Evolutionary conservation across 2,888 invertebrate species (phyloP).

Genomic region (Mythimna lalbum): DNA sequence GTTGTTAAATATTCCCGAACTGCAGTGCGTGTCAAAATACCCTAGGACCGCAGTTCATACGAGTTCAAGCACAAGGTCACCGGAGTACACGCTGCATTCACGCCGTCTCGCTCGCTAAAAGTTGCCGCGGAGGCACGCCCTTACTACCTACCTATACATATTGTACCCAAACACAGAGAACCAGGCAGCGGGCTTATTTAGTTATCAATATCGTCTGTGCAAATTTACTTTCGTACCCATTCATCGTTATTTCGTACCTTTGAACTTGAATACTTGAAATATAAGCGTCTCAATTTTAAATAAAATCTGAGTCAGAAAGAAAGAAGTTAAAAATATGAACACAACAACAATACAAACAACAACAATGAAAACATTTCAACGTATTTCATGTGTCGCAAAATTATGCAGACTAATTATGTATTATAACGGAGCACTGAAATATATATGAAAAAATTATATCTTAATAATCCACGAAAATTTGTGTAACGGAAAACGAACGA

Average conservation of each 20-base stretch:
- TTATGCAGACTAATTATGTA: neutral
- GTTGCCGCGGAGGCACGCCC: neutral
- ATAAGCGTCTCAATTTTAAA: too few relatives aligned
- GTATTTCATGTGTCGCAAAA: neutral
- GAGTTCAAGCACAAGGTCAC: neutral
- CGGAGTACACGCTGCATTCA: slow-evolving; percentile 1
- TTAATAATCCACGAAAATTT: too few relatives aligned
- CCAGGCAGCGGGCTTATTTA: neutral
- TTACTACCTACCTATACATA: too few relatives aligned
- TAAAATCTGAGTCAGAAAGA: too few relatives aligned
- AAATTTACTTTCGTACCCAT: neutral
- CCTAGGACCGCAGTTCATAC: neutral
- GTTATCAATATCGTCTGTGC: neutral
- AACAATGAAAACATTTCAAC: neutral
- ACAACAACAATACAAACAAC: too few relatives aligned
- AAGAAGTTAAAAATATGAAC: neutral
- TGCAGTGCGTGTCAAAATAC: neutral
- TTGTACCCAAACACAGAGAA: too few relatives aligned
- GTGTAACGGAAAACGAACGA: too few relatives aligned
- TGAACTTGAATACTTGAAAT: neutral
- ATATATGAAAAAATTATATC: too few relatives aligned
- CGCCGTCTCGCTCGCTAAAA: slow-evolving; percentile 3
- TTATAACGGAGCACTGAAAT: too few relatives aligned
- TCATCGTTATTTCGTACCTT: neutral
- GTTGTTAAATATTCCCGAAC: neutral